Base-by-base conservation (phyloP, 2,113 vertebrate genomes). In the Cavia porcellus region DNA sequence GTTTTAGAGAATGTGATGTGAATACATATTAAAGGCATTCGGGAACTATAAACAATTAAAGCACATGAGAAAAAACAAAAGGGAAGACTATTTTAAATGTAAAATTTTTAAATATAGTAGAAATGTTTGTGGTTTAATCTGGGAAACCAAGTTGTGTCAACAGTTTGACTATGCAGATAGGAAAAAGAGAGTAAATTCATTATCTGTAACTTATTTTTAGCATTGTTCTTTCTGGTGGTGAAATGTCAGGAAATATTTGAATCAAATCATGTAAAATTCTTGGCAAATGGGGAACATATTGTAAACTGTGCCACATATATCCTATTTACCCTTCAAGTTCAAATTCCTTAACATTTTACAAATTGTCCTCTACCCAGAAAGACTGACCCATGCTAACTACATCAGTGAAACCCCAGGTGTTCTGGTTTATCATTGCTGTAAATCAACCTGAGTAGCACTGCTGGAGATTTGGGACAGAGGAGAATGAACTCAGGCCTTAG, bases 221-320 rank as follows among this genome's bases (percentile, higher is more conserved):
- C 80, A 52, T 92, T 83, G 17, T 83, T 92, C 52, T 92, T 86
- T 92, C n/a, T 95, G 61, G 30, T 89, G 11, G 12, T n/a, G 32
- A 96, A 22, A 94, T 94, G 55, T 38, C 72, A 80, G 80, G 86
- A 87, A n/a, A 92, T n/a, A 90, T 83, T 96, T 64, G 47, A 79
- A 72, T 92, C 59, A 87, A 94, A 83, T 10, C 30, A 14, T 66
- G 6, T 8, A 68, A 61, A 94, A 80, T 85, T 94, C 42, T 80
- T 84, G 68, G 62, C 89, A 88, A 91, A 70, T 52, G 22, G 32
- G n/a, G 95, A 89, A 42, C 80, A 15, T 14, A 55, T 75, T 62
- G 24, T 28, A 59, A 75, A 93, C 66, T 52, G 25, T 50, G 32
- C 12, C 22, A 45, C 90, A 64, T 84, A 55, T 81, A 30, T 88